Evolutionary conservation across 2,888 invertebrate genomes (phyloP).

Genomic region (Cerceris rybyensis): DNA sequence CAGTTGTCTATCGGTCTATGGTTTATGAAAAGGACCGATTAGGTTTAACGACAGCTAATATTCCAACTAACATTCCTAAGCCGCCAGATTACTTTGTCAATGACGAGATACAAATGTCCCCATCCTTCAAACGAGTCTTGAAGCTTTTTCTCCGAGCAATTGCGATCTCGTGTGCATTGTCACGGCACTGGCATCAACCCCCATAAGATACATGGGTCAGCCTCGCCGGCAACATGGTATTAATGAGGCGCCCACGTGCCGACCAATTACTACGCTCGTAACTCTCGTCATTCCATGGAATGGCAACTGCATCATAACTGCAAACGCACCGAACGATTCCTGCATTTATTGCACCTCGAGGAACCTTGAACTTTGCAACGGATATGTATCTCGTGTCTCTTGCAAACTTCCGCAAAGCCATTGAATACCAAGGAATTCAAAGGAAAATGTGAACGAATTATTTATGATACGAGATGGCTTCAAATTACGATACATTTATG

Average conservation of each 20-base stretch:
- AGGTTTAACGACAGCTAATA: too few relatives aligned
- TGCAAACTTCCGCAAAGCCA: constrained; percentile 41
- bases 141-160: constrained; percentile 1
- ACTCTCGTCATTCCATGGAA: constrained; percentile 63
- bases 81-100: background rate
- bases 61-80: background rate
- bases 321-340: constrained; percentile 14
- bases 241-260: constrained; percentile 76
- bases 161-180: constrained; percentile 28
- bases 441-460: constrained; percentile 20
- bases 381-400: constrained; percentile 30
- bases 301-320: constrained; percentile 41
- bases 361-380: constrained; percentile 37
- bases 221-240: constrained; percentile 62
- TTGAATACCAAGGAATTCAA: constrained; percentile 31
- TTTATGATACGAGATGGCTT: background rate
- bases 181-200: constrained; percentile 11
- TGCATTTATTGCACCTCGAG: constrained; percentile 27
- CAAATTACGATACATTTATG: constrained; percentile 16
- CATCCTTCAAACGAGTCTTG: constrained; percentile 10
- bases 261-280: constrained; percentile 68
- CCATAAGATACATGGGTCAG: constrained; percentile 54
- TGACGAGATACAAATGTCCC: background rate
- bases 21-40: too few relatives aligned
- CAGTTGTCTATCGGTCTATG: too few relatives aligned